Evolutionary conservation across 2,888 invertebrate genomes (phyloP).

Genomic region (Pherbina coryleti): DNA sequence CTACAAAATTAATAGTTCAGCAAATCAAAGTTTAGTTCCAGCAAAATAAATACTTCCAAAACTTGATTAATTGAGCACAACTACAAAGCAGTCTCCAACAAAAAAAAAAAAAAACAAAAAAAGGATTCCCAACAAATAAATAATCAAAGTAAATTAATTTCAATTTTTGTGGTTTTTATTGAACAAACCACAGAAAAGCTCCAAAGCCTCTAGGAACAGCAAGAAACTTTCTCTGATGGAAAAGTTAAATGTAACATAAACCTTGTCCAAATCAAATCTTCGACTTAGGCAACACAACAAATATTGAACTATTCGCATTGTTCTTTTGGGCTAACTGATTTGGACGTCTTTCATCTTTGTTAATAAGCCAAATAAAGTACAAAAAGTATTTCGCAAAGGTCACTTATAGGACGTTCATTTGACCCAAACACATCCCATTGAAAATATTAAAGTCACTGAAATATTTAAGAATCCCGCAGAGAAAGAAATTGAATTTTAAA

Average conservation of each 20-base stretch:
- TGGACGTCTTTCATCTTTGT: background rate
- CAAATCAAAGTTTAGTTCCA: too few species aligned
- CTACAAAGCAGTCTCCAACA: background rate
- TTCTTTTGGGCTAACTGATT: background rate
- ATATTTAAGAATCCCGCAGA: conserved; percentile 46
- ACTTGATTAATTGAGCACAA: background rate
- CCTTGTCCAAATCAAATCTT: background rate
- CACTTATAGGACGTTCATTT: background rate
- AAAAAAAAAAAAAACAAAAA: background rate
- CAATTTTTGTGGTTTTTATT: conserved; percentile 15
- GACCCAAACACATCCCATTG: background rate
- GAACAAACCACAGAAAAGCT: background rate
- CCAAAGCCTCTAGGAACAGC: background rate
- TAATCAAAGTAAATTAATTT: conserved; percentile 30
- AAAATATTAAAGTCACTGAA: background rate
- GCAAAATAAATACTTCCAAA: too few species aligned
- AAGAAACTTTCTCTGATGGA: background rate
- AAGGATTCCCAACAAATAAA: background rate
- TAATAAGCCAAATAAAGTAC: background rate
- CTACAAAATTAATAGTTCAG: too few species aligned
- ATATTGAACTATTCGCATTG: background rate
- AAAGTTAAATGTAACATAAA: too few species aligned
- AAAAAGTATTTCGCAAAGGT: too few species aligned
- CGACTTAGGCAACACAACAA: background rate
- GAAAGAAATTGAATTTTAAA: conserved; percentile 60